Conservation (phyloP, 2,113 vertebrate genomes). For the Heliornis fulica region DNA sequence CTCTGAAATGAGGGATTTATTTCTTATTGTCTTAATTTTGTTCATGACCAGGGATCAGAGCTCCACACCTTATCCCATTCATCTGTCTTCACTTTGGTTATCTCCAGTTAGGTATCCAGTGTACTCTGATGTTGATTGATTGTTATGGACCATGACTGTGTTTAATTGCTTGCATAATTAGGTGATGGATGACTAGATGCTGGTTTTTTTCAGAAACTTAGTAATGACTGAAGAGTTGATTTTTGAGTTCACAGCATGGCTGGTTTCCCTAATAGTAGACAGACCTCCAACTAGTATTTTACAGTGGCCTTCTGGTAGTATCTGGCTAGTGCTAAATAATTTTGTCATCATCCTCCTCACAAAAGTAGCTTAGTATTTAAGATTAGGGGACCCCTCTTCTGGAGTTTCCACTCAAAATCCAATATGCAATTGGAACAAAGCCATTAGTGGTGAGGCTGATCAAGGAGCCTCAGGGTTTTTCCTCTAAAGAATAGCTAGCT, state of each 20-base stretch:
- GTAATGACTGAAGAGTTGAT: background rate
- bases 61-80: background rate
- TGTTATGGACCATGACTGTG: background rate
- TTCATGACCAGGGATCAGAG: background rate
- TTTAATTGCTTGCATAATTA: background rate
- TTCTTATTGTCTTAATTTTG: background rate
- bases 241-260: background rate
- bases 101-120: background rate
- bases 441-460: background rate
- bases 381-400: background rate
- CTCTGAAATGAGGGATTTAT: background rate
- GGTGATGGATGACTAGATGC: background rate
- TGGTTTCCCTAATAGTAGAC: background rate
- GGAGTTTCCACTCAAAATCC: background rate
- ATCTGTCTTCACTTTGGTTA: background rate
- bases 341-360: background rate
- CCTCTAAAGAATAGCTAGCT: background rate
- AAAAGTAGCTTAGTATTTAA: background rate
- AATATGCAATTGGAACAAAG: background rate
- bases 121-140: background rate
- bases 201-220: background rate
- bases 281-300: background rate
- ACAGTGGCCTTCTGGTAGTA: background rate
- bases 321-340: background rate
- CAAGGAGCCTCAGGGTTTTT: background rate